phyloP scores from a whole-genome alignment of 1,140 invertebrate genomes.

The Drosophila willistoni region DNA sequence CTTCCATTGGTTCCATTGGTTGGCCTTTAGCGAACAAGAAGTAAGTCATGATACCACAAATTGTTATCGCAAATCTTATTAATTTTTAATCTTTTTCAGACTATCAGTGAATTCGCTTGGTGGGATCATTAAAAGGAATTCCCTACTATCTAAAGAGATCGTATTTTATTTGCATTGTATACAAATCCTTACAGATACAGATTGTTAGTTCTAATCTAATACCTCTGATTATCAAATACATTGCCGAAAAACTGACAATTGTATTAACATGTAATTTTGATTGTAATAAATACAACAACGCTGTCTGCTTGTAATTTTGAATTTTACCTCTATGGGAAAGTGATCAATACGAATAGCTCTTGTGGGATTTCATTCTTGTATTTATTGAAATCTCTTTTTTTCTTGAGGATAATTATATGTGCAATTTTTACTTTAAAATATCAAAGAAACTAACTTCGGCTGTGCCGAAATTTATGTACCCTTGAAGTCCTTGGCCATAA shows the following conservation, averaged over 20 bases:
- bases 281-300: no score
- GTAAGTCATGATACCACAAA: conserved; percentile 21
- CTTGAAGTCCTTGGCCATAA: no score
- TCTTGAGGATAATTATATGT: no score
- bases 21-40: conserved; percentile 62
- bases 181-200: background rate
- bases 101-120: conserved; percentile 69
- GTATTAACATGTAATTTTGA: no score
- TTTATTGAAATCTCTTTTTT: no score
- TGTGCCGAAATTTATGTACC: no score
- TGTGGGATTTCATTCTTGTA: no score
- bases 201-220: background rate
- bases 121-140: conserved; percentile 5
- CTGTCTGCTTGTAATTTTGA: no score
- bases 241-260: background rate
- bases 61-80: background rate
- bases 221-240: background rate
- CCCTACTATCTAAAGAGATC: background rate
- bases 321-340: no score
- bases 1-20: conserved; percentile 69
- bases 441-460: no score
- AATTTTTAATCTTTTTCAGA: conserved; percentile 21
- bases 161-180: background rate
- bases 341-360: no score
- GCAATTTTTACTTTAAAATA: no score